Percentiles rank a stretch among this genome's conserved stretches.
phyloP scores from a whole-genome alignment of 2,888 invertebrate species.

The Synanthedon formicaeformis region DNA sequence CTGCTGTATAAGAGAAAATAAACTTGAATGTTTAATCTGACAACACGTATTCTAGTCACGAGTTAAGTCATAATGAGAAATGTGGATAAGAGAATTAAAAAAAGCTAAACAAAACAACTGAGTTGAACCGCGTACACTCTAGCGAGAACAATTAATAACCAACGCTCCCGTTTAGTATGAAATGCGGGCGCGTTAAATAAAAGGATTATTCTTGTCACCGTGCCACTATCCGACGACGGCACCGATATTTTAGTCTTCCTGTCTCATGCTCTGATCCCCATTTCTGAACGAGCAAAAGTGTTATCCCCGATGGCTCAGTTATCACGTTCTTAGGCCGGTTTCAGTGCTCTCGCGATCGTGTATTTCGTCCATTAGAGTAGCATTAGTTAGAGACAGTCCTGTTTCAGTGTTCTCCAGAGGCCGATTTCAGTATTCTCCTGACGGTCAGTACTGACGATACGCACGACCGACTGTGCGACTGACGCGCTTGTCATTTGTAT shows the following conservation, averaged over 20 bases:
- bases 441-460: no score
- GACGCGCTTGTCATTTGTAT: no score
- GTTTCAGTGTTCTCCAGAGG: no score
- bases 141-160: conserved; percentile 2
- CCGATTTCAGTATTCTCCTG: no score
- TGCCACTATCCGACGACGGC: conserved; percentile 1
- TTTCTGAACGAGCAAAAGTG: conserved; percentile 1
- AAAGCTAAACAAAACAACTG: background rate
- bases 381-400: no score
- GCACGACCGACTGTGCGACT: no score
- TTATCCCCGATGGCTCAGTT: background rate
- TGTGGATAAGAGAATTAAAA: background rate
- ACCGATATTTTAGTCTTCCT: conserved; percentile 2
- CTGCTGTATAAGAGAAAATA: no score
- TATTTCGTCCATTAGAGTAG: no score
- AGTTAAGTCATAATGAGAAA: background rate
- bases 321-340: no score
- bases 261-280: background rate
- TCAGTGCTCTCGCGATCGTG: no score
- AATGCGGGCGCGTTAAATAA: conserved; percentile 2
- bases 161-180: conserved; percentile 4
- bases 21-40: background rate
- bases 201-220: conserved; percentile 3
- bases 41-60: background rate
- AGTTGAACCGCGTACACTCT: conserved; percentile 1